Evolutionary conservation across 2,888 invertebrate species (phyloP).

Genomic region (Thera obeliscata): DNA sequence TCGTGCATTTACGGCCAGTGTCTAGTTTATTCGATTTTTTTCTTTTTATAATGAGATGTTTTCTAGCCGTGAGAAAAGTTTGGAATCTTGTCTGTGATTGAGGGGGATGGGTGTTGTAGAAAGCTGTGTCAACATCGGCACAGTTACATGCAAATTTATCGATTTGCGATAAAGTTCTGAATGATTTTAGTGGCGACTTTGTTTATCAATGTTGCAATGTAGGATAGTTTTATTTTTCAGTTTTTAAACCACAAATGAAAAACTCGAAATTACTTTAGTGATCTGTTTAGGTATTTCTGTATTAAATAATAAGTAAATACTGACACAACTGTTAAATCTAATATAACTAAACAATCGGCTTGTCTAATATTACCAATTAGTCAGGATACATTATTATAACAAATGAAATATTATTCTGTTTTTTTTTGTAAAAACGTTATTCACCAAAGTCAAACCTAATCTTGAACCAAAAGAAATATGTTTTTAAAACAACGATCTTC

Average conservation of each 20-base stretch:
- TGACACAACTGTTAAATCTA: too few species aligned
- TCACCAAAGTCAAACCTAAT: not conserved
- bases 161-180: slow-evolving; percentile 52
- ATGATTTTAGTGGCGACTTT: slow-evolving; percentile 29
- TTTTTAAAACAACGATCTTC: slow-evolving; percentile 24
- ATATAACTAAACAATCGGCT: too few species aligned
- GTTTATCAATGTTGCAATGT: slow-evolving; percentile 34
- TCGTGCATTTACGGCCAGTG: slow-evolving; percentile 68
- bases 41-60: slow-evolving; percentile 54
- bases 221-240: not conserved
- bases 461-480: not conserved
- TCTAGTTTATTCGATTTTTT: slow-evolving; percentile 65
- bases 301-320: too few species aligned
- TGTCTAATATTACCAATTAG: too few species aligned
- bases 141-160: slow-evolving; percentile 73
- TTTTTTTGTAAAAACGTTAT: too few species aligned
- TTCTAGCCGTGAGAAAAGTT: slow-evolving; percentile 62
- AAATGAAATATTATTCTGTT: too few species aligned
- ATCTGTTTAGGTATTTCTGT: too few species aligned
- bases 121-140: slow-evolving; percentile 80
- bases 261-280: too few species aligned
- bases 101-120: slow-evolving; percentile 75
- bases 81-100: slow-evolving; percentile 70
- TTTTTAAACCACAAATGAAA: not conserved
- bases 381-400: too few species aligned